Conservation (phyloP, 2,888 invertebrate species). For the Oxycera nigricornis region DNA sequence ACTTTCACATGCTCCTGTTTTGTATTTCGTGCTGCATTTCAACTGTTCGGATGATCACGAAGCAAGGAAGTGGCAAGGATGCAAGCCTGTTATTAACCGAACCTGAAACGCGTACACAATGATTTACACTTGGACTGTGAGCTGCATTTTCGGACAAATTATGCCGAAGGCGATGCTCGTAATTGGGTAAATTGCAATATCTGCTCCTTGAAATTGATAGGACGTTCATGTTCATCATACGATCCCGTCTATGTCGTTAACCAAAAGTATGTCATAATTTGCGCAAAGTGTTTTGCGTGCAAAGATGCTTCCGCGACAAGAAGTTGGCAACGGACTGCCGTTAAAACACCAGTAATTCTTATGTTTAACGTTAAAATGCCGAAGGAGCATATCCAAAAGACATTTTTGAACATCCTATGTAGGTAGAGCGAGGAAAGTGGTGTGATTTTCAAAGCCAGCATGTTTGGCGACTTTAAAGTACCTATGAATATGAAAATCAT, state of each 20-base stretch:
- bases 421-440: too few relatives aligned
- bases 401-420: too few relatives aligned
- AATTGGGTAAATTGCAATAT: conserved; percentile 39
- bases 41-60: conserved; percentile 5
- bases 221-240: background rate
- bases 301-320: conserved; percentile 4
- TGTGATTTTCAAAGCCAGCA: too few relatives aligned
- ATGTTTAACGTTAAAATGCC: conserved; percentile 5
- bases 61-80: conserved; percentile 35
- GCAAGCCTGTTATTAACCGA: conserved; percentile 17
- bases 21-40: background rate
- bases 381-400: background rate
- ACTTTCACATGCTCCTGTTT: background rate
- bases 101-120: conserved; percentile 31
- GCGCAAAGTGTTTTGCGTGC: background rate
- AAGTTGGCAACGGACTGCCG: background rate
- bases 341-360: conserved; percentile 11
- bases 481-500: too few relatives aligned
- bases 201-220: conserved; percentile 3
- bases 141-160: conserved; percentile 34
- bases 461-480: too few relatives aligned
- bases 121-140: conserved; percentile 39
- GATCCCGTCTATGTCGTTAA: background rate
- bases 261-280: conserved; percentile 21
- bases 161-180: conserved; percentile 33